Conservation (phyloP, 2,888 invertebrate species). For the Ennomos fuscantarius region DNA sequence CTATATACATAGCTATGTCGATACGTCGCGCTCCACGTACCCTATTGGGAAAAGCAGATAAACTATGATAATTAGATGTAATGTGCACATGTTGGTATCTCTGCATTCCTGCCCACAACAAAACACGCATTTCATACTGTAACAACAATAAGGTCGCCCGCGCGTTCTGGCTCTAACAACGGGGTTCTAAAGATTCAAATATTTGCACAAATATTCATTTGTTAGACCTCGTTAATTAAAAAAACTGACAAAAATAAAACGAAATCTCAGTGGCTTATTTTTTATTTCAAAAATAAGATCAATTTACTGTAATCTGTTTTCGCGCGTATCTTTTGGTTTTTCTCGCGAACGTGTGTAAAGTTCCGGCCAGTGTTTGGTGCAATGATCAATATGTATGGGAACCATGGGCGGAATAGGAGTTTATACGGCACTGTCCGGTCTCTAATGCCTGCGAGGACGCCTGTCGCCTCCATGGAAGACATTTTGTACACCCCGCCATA, state of each 20-base stretch:
- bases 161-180: conserved; percentile 46
- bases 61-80: conserved; percentile 80
- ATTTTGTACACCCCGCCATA: conserved; percentile 70
- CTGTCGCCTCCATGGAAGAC: conserved; percentile 66
- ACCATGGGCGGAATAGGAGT: conserved; percentile 64
- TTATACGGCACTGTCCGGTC: conserved; percentile 78
- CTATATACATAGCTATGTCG: conserved; percentile 64
- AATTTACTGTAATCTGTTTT: conserved; percentile 46
- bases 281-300: conserved; percentile 70
- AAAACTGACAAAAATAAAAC: conserved; percentile 28
- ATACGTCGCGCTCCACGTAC: conserved; percentile 77
- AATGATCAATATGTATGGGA: conserved; percentile 72
- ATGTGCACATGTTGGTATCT: conserved; percentile 64
- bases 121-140: conserved; percentile 63
- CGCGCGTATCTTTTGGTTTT: conserved; percentile 9
- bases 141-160: conserved; percentile 54
- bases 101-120: conserved; percentile 48
- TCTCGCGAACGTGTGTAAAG: background rate
- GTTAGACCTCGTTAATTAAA: conserved; percentile 56
- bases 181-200: conserved; percentile 71
- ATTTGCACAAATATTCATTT: conserved; percentile 71
- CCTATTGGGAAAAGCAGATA: conserved; percentile 82
- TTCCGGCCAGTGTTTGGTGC: conserved; percentile 38
- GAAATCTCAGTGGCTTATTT: conserved; percentile 68
- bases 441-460: conserved; percentile 65